phyloP scores from a whole-genome alignment of 2,113 vertebrate genomes.

The Indicator maculatus region DNA sequence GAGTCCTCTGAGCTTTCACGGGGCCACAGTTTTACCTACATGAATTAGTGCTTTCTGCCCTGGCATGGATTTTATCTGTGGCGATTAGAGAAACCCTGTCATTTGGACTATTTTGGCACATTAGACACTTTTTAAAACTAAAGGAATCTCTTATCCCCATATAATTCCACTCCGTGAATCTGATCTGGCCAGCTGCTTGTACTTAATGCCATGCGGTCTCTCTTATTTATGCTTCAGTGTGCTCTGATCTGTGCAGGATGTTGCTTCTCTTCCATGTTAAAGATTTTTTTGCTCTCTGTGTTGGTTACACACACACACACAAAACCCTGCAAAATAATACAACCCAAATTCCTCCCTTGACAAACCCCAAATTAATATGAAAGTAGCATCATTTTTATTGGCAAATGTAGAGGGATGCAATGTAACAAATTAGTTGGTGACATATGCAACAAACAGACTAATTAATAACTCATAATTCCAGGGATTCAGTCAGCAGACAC shows the following conservation, averaged over 20 bases:
- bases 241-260: background rate
- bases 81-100: background rate
- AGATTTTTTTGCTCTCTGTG: background rate
- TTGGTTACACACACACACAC: background rate
- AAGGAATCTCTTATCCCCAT: background rate
- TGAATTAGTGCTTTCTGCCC: background rate
- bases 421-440: background rate
- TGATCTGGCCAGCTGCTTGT: slow-evolving; percentile 48
- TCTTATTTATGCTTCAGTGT: slow-evolving; percentile 43
- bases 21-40: background rate
- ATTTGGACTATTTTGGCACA: slow-evolving; percentile 6
- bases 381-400: slow-evolving; percentile 1
- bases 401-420: background rate
- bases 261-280: background rate
- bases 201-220: slow-evolving; percentile 15
- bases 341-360: background rate
- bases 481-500: background rate
- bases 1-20: background rate
- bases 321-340: background rate
- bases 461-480: background rate
- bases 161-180: slow-evolving; percentile 22
- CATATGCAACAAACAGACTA: background rate
- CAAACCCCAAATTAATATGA: background rate
- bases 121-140: slow-evolving; percentile 22
- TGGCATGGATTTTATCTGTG: background rate